phyloP scores from a whole-genome alignment of 2,113 vertebrate species.

The Leptodactylus fuscus region DNA sequence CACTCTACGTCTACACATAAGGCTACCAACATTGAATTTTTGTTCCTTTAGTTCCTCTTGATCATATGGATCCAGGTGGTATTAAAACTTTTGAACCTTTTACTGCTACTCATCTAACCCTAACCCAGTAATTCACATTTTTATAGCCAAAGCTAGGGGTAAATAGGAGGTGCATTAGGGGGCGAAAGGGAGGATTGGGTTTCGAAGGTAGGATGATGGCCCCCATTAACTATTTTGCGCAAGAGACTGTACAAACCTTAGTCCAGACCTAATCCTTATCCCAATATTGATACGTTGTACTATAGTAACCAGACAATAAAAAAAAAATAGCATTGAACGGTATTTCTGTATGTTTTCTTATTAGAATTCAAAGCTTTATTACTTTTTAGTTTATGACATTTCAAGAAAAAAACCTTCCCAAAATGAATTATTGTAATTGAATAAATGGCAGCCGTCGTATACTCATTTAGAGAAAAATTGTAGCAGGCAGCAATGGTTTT shows the following conservation, averaged over 20 bases:
- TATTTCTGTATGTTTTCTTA: constrained; percentile 17
- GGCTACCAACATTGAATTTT: too few relatives aligned
- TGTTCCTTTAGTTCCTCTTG: not conserved
- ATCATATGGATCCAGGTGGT: not conserved
- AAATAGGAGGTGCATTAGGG: too few relatives aligned
- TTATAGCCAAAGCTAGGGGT: too few relatives aligned
- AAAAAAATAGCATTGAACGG: not conserved
- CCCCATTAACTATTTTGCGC: not conserved
- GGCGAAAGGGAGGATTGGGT: too few relatives aligned
- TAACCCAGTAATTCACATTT: too few relatives aligned
- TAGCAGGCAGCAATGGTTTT: constrained; percentile 50
- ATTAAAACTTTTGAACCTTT: not conserved
- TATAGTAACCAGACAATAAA: not conserved
- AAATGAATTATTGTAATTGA: constrained; percentile 52
- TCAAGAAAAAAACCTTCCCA: constrained; percentile 34
- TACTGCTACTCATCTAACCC: too few relatives aligned
- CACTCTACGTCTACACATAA: too few relatives aligned
- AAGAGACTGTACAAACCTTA: not conserved
- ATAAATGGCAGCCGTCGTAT: constrained; percentile 40
- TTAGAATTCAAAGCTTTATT: constrained; percentile 53
- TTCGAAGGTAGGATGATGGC: not conserved
- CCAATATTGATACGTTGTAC: not conserved
- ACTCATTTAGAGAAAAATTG: constrained; percentile 45
- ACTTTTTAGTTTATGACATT: constrained; percentile 45
- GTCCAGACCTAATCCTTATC: not conserved